Evolutionary conservation across 2,113 vertebrate species (phyloP).

Genomic region (Chloropsis cyanopogon): DNA sequence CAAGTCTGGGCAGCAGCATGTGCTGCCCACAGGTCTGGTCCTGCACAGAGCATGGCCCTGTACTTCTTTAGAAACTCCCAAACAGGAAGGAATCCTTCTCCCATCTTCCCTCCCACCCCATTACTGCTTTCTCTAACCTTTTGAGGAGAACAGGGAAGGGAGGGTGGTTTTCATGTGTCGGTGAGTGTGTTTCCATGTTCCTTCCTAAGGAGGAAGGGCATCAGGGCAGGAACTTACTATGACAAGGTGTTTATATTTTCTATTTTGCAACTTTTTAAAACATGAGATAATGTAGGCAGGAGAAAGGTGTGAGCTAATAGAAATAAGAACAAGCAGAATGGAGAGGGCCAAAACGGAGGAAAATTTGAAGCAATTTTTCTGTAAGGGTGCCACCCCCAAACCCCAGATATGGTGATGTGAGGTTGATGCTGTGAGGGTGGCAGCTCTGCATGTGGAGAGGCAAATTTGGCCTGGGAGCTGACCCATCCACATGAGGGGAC

Average conservation of each 20-base stretch:
- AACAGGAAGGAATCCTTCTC: neutral
- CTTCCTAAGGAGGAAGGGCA: neutral
- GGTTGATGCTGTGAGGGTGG: neutral
- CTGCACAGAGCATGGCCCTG: fast-evolving
- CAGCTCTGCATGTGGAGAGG: neutral
- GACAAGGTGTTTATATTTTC: neutral
- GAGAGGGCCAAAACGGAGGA: neutral
- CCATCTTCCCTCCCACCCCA: neutral
- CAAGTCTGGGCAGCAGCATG: fast-evolving
- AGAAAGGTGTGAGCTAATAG: neutral
- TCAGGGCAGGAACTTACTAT: neutral
- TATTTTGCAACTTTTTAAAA: neutral
- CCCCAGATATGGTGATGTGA: fast-evolving
- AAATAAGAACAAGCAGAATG: neutral
- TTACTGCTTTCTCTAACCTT: neutral
- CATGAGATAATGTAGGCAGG: neutral
- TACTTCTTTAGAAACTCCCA: neutral
- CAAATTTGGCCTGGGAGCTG: neutral
- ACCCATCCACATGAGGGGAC: fast-evolving
- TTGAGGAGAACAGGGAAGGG: too few species aligned
- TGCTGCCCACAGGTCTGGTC: neutral
- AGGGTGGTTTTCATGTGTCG: neutral
- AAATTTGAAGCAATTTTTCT: neutral
- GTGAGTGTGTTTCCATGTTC: neutral
- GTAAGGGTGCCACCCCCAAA: neutral